phyloP scores from a whole-genome alignment of 2,113 vertebrate species.

The Lampris incognitus region DNA sequence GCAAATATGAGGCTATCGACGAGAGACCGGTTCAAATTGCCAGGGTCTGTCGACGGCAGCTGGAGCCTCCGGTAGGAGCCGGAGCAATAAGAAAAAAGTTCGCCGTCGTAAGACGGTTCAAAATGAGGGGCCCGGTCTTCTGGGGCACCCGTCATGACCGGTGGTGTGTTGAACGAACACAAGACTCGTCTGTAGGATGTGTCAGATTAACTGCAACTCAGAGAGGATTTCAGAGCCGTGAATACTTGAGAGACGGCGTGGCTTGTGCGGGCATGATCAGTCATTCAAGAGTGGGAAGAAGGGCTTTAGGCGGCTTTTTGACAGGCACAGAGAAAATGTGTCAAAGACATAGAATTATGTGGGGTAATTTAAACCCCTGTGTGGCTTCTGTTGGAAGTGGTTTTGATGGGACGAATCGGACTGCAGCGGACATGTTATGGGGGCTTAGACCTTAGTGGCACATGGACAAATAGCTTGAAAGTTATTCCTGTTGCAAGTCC shows the following conservation, averaged over 20 bases:
- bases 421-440: slow-evolving; percentile 59
- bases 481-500: slow-evolving; percentile 24
- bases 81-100: slow-evolving; percentile 69
- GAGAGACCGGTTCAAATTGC: slow-evolving; percentile 72
- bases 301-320: slow-evolving; percentile 18
- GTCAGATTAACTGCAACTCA: slow-evolving; percentile 80
- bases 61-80: slow-evolving; percentile 67
- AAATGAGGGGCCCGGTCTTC: slow-evolving; percentile 62
- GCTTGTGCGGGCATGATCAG: slow-evolving; percentile 76
- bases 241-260: slow-evolving; percentile 72
- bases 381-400: slow-evolving; percentile 66
- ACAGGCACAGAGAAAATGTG: slow-evolving; percentile 54
- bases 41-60: slow-evolving; percentile 50
- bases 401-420: slow-evolving; percentile 36
- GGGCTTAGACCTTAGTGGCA: slow-evolving; percentile 72
- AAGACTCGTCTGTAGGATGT: slow-evolving; percentile 72
- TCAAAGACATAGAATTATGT: slow-evolving; percentile 70
- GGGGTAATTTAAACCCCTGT: slow-evolving; percentile 66
- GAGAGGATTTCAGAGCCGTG: slow-evolving; percentile 72
- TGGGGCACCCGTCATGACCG: slow-evolving; percentile 68
- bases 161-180: slow-evolving; percentile 75
- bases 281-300: slow-evolving; percentile 60
- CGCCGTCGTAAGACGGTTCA: slow-evolving; percentile 66
- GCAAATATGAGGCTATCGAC: slow-evolving; percentile 77
- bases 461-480: slow-evolving; percentile 68